Evolutionary conservation across 2,888 invertebrate genomes (phyloP), one percentile per base, ranked within the genome.

Genomic region (Zhuqinia jingwanae): DNA sequence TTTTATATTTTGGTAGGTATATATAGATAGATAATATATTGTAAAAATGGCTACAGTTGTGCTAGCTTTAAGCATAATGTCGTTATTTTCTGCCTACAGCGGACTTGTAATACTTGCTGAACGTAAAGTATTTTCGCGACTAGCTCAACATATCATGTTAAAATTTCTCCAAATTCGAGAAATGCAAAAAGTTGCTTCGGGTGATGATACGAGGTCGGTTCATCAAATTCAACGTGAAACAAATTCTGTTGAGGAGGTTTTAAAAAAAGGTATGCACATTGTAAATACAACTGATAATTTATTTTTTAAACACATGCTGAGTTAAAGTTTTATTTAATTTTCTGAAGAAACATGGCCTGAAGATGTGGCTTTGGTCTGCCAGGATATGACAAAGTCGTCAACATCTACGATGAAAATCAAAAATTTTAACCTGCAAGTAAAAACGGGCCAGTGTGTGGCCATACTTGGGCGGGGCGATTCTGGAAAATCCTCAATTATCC

Each of bases 1-100:
- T 63, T 73, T 90, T 42, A n/a, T 90, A 8, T 90, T 84, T 70
- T 90, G 88, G 90, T 87, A 56, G 13, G n/a, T 25, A 36, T 77
- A 36, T 36, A 70, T 50, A 36, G 27, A 13, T 45, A 45, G 6
- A 45, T 45, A 8, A 45, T 45, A 11, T 47, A 47, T 8, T n/a
- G 2, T 47, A 47, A 17, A n/a, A 15, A 53, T 13, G 6, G 53
- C 3, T 17, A 8, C 20, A 20, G 1, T 8, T 56, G 20, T 56
- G 8, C n/a, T n/a, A n/a, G n/a, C n/a, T n/a, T n/a, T n/a, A n/a
- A n/a, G n/a, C n/a, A n/a, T n/a, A n/a, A n/a, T n/a, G n/a, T n/a
- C n/a, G n/a, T n/a, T n/a, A n/a, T n/a, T n/a, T n/a, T n/a, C n/a
- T n/a, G n/a, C 20, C 10, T 3, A 1, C 22, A 89, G 86, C 82